A percentile compares a stretch with the other conserved stretches of the same genome.
Conservation (phyloP, 2,888 invertebrate genomes). For the Bimastos eiseni region DNA sequence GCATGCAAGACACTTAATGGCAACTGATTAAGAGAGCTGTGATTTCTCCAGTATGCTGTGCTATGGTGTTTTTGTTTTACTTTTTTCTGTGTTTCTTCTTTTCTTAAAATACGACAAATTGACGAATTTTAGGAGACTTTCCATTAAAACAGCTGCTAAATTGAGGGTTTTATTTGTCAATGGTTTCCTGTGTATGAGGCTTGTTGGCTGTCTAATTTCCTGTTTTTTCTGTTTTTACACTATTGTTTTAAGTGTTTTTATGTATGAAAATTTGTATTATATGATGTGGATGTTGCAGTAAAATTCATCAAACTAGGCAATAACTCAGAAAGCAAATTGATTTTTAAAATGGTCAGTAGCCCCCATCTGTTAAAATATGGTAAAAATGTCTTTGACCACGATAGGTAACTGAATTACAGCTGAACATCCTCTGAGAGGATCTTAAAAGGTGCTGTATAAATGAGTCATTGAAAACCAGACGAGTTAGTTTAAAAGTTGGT, state of each 20-base stretch:
- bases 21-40: neutral
- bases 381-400: neutral
- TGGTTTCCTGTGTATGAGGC: neutral
- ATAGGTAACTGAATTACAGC: neutral
- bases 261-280: neutral
- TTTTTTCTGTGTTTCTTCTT: no score
- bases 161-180: neutral
- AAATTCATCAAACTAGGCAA: neutral
- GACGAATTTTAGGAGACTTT: neutral
- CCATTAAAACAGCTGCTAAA: neutral
- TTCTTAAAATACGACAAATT: no score
- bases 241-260: neutral
- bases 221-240: neutral
- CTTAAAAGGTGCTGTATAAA: neutral
- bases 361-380: neutral
- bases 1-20: neutral
- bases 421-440: neutral
- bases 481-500: neutral
- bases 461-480: slow-evolving; percentile 9
- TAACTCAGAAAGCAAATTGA: neutral
- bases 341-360: neutral
- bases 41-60: neutral
- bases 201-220: neutral
- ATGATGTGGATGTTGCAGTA: neutral
- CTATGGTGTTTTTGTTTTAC: neutral